Conservation (phyloP, 2,113 vertebrate genomes). For the Hippocampus comes region DNA sequence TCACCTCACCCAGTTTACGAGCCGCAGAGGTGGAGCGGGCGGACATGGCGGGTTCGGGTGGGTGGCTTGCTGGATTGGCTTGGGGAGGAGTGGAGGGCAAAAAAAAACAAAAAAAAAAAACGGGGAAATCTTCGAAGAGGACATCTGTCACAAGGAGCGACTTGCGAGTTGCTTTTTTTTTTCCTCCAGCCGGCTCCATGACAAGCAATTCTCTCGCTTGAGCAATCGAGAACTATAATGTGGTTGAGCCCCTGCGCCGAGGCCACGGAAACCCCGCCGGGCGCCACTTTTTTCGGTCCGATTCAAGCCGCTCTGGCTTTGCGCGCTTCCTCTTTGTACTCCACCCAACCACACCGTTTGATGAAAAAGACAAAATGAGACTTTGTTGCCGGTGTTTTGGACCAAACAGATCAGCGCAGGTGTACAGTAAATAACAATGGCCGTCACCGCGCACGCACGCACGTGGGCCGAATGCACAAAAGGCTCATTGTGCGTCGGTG, state of each 20-base stretch:
- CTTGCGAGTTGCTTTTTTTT: conserved; percentile 60
- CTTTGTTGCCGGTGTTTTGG: conserved; percentile 9
- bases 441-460: too few species aligned
- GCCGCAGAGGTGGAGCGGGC: conserved; percentile 40
- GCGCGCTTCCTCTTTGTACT: not conserved
- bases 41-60: conserved; percentile 27
- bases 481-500: conserved; percentile 64
- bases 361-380: conserved; percentile 22
- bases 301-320: conserved; percentile 1
- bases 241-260: conserved; percentile 21
- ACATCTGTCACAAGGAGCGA: conserved; percentile 65
- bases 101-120: conserved; percentile 20
- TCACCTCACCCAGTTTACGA: too few species aligned
- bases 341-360: conserved; percentile 3
- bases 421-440: conserved; percentile 62
- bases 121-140: conserved; percentile 46
- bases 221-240: conserved; percentile 58
- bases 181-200: conserved; percentile 49
- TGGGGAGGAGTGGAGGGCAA: conserved; percentile 5
- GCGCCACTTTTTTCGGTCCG: conserved; percentile 20
- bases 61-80: conserved; percentile 34
- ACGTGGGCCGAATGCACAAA: conserved; percentile 38
- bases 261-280: conserved; percentile 42
- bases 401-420: conserved; percentile 47
- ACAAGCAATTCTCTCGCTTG: conserved; percentile 63